These are phyloP conservation scores for Corythoichthys haematopterus DNA, from an alignment of 2,113 vertebrate species.

Conservation along the genomic window DNA sequence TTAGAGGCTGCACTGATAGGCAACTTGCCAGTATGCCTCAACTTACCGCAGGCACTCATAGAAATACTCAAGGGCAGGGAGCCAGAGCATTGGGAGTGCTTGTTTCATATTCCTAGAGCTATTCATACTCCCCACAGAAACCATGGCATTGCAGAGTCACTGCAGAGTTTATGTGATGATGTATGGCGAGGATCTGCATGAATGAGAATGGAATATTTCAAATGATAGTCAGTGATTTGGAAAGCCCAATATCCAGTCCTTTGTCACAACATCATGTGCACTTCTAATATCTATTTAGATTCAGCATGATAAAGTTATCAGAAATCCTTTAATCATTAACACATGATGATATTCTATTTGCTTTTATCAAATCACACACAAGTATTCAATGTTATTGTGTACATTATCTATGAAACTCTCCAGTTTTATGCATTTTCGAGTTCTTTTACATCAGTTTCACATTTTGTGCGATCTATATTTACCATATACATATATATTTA, in stretches of 20 bases:
- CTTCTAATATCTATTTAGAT: no score
- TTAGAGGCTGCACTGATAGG: conserved; percentile 68
- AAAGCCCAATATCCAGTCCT: background rate
- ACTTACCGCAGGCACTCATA: conserved; percentile 57
- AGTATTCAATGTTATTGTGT: no score
- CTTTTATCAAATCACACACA: no score
- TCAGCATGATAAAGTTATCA: no score
- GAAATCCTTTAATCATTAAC: no score
- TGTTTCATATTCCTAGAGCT: conserved; percentile 52
- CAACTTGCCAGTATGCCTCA: conserved; percentile 51
- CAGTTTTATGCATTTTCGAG: no score
- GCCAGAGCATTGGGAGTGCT: conserved; percentile 44
- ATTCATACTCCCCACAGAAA: conserved; percentile 53
- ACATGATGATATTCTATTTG: no score
- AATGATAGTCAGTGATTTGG: conserved; percentile 12
- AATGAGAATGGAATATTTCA: conserved; percentile 29
- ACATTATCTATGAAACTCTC: no score
- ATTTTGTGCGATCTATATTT: background rate
- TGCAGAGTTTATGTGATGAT: conserved; percentile 40
- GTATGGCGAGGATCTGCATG: conserved; percentile 28
- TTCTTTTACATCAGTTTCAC: no score
- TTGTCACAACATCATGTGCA: background rate
- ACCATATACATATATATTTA: background rate
- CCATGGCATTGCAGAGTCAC: conserved; percentile 47
- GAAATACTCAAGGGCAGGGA: conserved; percentile 44